Evolutionary conservation across 2,888 invertebrate species (phyloP).

Genomic region (Pimpla rufipes): DNA sequence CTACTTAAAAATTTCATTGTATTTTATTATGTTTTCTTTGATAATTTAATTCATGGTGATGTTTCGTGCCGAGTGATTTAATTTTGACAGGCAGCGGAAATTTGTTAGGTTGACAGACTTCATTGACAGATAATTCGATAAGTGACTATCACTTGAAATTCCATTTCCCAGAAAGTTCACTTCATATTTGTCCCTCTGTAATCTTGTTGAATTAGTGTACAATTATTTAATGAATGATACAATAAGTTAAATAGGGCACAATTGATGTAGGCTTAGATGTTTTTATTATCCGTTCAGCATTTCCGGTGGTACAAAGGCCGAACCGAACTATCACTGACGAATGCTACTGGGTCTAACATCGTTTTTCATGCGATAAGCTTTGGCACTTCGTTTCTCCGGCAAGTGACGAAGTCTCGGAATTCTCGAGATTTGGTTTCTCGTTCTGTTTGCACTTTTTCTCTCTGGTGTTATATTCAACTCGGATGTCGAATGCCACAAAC

Average conservation of each 20-base stretch:
- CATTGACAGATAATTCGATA: slow-evolving; percentile 25
- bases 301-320: slow-evolving; percentile 1
- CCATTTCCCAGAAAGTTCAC: background rate
- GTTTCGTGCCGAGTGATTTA: background rate
- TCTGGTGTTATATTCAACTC: slow-evolving; percentile 53
- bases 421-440: slow-evolving; percentile 55
- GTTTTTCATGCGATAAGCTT: slow-evolving; percentile 25
- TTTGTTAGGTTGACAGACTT: slow-evolving; percentile 52
- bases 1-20: background rate
- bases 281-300: background rate
- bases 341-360: slow-evolving; percentile 21
- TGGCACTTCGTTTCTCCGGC: slow-evolving; percentile 37
- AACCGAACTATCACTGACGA: slow-evolving; percentile 25
- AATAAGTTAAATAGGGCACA: background rate
- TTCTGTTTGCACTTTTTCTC: background rate
- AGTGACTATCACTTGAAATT: slow-evolving; percentile 13
- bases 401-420: slow-evolving; percentile 65
- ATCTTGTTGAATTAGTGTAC: background rate
- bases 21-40: background rate
- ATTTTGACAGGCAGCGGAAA: background rate
- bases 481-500: slow-evolving; percentile 66
- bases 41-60: background rate
- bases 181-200: background rate
- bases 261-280: background rate
- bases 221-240: slow-evolving; percentile 5